Base-by-base conservation (phyloP, 2,888 invertebrate species). In the Pasiphila rectangulata region DNA sequence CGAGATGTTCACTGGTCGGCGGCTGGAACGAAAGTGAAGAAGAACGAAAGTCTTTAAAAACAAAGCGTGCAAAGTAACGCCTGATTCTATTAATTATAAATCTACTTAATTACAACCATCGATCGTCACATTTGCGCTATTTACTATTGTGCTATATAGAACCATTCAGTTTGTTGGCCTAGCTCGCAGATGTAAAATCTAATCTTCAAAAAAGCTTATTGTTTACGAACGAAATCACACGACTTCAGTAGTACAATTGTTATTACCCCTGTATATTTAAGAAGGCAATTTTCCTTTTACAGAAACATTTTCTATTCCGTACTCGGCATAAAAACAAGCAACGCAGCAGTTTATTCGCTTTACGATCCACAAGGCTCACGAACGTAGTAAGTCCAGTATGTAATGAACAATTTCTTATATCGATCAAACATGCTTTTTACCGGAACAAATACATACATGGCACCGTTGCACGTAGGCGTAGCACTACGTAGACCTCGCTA, bases 351-450 rank as follows among this genome's bases (percentile, higher is more conserved):
- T 51, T 53, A 42, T 57, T 36, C 51, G 32, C 39, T 51, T 53
- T 57, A 55, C 49, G 53, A 55, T 43, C 51, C 38, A 42, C 42
- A 51, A 51, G 53, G 45, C 53, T 42, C 46, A 47, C 49, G 43
- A 49, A 53, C 38, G 36, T 34, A 46, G 45, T 32, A 38, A 40
- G 51, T 46, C 54, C 52, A 53, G 54, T 51, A 51, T 50, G 56
- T 48, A 56, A 59, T 56, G 51, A 53, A 54, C 42, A n/a, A 54
- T 53, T 56, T 54, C 48, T 58, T 54, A 50, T 54, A 57, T 54
- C 51, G 55, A 55, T 54, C 54, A 51, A 54, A 49, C 55, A 46
- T 35, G 36, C 45, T 46, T 40, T 53, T 46, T 45, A 34, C 51
- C 38, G 39, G 41, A 45, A 47, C n/a, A n/a, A n/a, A n/a, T n/a